Base-by-base conservation (phyloP, 53 echinoderm and acorn worm species). In the Hippasteria phrygiana region DNA sequence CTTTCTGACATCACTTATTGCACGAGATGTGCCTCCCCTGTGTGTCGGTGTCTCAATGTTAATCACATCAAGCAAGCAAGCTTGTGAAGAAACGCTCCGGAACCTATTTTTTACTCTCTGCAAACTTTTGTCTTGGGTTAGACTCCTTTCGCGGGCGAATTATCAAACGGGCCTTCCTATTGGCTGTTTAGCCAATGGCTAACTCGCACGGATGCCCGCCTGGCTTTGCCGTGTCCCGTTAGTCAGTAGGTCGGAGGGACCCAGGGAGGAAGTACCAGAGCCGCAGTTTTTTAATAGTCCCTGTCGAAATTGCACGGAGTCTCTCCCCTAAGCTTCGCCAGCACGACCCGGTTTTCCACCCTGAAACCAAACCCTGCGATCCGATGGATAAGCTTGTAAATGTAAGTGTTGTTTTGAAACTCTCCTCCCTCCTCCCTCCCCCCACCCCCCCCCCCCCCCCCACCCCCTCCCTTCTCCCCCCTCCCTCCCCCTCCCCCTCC, bases 111-210 rank as follows among this genome's bases (percentile, higher is more conserved):
- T 20, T 20, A 33, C 37, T 39, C 59, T 36, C 55, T n/a, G 8
- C 17, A 39, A 41, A 40, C n/a, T n/a, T 50, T 50, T 50, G 8
- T 75, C 29, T 50, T 47, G 0, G 2, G 3, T n/a, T 41, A 6
- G 13, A 29, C 63, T 28, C 29, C 28, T 64, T 32, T 47, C 27
- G 46, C 64, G 43, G 43, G 13, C 40, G 33, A 66, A 63, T 47
- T 40, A 82, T 82, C 43, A 65, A 20, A 82, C 82, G 66, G 32
- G 82, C 64, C 45, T 82, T 40, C 82, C 66, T 18, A 82, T 82
- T 82, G 82, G 82, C 17, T 63, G 82, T 65, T 82, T 82, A 14
- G 65, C 34, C 66, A 64, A 41, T 29, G 63, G 33, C 66, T 33
- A 82, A 65, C 82, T 64, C 16, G 82, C 66, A 65, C 31, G 66